phyloP scores from a whole-genome alignment of 2,888 invertebrate genomes.

The Zaprionus bogoriensis region DNA sequence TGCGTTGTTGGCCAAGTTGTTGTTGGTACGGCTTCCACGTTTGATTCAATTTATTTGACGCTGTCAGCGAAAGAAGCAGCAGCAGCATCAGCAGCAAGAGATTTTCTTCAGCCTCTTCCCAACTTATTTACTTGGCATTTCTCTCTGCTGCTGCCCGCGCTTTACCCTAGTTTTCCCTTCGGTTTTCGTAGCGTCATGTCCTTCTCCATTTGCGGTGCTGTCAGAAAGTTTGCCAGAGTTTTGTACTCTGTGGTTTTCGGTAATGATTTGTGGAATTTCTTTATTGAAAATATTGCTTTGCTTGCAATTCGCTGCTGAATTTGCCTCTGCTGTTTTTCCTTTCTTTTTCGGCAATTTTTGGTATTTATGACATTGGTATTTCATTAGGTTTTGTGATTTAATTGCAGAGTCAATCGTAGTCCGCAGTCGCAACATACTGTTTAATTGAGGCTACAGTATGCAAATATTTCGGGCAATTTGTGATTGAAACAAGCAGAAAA shows the following conservation, averaged over 20 bases:
- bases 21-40: constrained; percentile 50
- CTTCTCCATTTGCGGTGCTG: constrained; percentile 28
- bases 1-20: constrained; percentile 6
- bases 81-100: constrained; percentile 1
- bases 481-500: background rate
- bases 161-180: constrained; percentile 6
- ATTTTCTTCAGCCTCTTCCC: constrained; percentile 12
- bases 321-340: constrained; percentile 3
- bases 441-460: background rate
- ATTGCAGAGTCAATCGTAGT: constrained; percentile 5
- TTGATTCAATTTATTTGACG: constrained; percentile 73
- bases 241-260: constrained; percentile 52
- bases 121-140: constrained; percentile 28
- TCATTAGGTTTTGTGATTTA: constrained; percentile 18
- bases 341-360: background rate
- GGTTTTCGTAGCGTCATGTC: constrained; percentile 26
- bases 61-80: constrained; percentile 48
- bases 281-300: constrained; percentile 52
- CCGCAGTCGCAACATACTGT: background rate
- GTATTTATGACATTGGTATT: constrained; percentile 41
- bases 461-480: background rate
- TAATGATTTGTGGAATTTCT: constrained; percentile 73
- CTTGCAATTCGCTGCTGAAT: constrained; percentile 17
- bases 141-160: constrained; percentile 19
- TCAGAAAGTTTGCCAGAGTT: constrained; percentile 50